Evolutionary conservation across 2,797 vertebrate species (phyloP).

Genomic region (Pachyuromys duprasi): DNA sequence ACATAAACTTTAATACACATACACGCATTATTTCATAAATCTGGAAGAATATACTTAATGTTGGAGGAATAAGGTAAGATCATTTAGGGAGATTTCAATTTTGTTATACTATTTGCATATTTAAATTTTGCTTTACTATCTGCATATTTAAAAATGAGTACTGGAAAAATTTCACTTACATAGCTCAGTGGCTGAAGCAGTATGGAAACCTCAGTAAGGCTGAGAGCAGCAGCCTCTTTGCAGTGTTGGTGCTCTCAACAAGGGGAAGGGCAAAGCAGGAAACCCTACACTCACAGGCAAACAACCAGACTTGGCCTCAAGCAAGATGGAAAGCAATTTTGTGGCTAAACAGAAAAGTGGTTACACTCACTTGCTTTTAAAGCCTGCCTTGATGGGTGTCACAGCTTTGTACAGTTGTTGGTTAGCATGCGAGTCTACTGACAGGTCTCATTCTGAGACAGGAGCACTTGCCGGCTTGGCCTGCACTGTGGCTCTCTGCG

Average conservation of each 20-base stretch:
- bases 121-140: background rate
- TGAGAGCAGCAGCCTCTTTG: background rate
- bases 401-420: background rate
- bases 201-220: no score
- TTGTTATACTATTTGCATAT: background rate
- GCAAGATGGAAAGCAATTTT: background rate
- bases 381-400: background rate
- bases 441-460: constrained; percentile 1
- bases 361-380: background rate
- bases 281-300: background rate
- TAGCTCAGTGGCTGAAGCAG: background rate
- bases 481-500: background rate
- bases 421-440: background rate
- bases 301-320: background rate
- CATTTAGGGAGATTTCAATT: background rate
- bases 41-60: background rate
- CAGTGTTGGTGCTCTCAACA: background rate
- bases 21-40: background rate
- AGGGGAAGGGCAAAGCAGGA: background rate
- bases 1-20: background rate
- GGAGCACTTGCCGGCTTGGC: background rate
- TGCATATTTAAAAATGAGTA: background rate
- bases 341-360: background rate
- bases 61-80: background rate
- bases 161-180: background rate